A percentile compares a stretch with the other conserved stretches of the same genome.
These are phyloP conservation scores for Cyclargus thomasi DNA, from an alignment of 1,140 invertebrate genomes.

Conservation along the genomic window DNA sequence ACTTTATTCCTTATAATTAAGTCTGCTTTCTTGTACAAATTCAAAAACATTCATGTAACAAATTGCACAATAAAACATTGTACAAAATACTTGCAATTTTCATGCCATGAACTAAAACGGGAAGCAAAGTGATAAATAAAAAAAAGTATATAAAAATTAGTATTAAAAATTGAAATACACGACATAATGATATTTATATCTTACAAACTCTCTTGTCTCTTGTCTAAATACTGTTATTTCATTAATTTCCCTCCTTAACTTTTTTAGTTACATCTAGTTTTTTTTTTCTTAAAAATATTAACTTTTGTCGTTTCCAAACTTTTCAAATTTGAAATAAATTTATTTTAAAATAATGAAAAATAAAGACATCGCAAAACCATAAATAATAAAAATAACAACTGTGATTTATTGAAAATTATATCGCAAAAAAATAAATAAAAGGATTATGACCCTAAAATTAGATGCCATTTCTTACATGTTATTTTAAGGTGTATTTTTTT, in stretches of 20 bases:
- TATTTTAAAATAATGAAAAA: neutral
- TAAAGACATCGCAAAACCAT: neutral
- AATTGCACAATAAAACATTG: neutral
- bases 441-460: constrained; percentile 20
- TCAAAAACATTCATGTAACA: neutral
- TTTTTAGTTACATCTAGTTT: too few relatives aligned
- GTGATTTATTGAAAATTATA: neutral
- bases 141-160: neutral
- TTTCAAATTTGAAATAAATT: neutral
- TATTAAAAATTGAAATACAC: neutral
- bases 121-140: neutral
- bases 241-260: too few relatives aligned
- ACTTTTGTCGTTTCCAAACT: neutral
- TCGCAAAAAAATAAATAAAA: neutral
- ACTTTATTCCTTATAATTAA: neutral
- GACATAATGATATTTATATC: neutral
- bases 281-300: neutral
- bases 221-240: too few relatives aligned
- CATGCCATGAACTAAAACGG: constrained; percentile 7
- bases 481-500: constrained; percentile 17
- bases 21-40: neutral
- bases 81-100: constrained; percentile 1
- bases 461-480: constrained; percentile 28
- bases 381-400: neutral
- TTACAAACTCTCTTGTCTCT: too few relatives aligned